phyloP scores from a whole-genome alignment of 2,113 vertebrate species.

The Carassius gibelio region DNA sequence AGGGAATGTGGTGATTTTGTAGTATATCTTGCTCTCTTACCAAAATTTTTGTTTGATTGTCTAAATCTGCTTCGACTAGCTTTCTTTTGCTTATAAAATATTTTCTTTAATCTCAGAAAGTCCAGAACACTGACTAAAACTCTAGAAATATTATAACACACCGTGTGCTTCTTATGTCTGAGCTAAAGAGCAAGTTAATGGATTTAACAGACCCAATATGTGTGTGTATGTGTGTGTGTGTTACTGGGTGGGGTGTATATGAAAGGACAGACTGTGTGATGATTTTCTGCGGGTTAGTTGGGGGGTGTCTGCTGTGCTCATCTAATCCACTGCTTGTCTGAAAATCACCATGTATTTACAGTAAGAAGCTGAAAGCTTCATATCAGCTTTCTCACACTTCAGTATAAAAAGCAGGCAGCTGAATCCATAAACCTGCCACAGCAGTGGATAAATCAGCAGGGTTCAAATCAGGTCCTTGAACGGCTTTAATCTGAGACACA shows the following conservation, averaged over 20 bases:
- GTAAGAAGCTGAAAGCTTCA: background rate
- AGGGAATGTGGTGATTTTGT: background rate
- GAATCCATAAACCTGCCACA: slow-evolving; percentile 2
- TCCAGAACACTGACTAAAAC: background rate
- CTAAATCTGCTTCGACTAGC: background rate
- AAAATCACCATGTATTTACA: slow-evolving; percentile 34
- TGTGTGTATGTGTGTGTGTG: background rate
- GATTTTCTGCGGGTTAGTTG: slow-evolving; percentile 11
- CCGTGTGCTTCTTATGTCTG: background rate
- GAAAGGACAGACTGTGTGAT: background rate
- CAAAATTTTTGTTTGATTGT: background rate
- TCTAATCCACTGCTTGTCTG: slow-evolving; percentile 28
- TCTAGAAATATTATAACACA: background rate
- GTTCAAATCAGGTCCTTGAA: background rate
- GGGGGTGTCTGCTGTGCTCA: slow-evolving; percentile 33
- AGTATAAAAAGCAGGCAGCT: background rate
- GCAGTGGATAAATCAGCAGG: background rate
- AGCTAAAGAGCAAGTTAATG: slow-evolving; percentile 47
- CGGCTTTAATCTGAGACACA: background rate
- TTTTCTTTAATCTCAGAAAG: background rate
- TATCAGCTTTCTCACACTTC: slow-evolving; percentile 10
- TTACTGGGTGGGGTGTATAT: background rate
- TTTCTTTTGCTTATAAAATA: background rate
- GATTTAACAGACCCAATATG: slow-evolving; percentile 42
- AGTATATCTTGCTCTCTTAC: background rate